Percentiles rank a stretch among this genome's conserved stretches.
Evolutionary conservation across 2,888 invertebrate species (phyloP).

Genomic region (Netelia virgata): DNA sequence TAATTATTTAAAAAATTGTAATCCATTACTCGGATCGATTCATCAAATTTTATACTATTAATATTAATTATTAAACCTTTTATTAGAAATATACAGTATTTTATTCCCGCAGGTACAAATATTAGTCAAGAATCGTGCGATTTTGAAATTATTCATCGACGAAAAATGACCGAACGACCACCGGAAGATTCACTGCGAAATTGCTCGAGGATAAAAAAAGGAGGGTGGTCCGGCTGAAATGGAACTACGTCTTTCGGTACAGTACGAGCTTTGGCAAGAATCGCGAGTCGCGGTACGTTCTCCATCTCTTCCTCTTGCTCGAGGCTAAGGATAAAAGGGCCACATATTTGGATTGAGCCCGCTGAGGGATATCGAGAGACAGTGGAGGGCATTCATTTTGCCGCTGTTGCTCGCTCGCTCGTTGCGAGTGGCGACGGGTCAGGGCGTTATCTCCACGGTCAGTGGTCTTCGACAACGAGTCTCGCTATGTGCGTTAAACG

Average conservation of each 20-base stretch:
- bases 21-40: too few species aligned
- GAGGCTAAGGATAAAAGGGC: slow-evolving; percentile 72
- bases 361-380: slow-evolving; percentile 72
- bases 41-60: too few species aligned
- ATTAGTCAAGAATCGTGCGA: neutral
- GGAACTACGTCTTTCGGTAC: neutral
- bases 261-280: slow-evolving; percentile 24
- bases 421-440: slow-evolving; percentile 80
- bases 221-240: neutral
- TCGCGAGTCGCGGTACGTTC: slow-evolving; percentile 65
- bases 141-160: neutral
- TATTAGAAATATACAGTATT: too few species aligned
- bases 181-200: slow-evolving; percentile 10
- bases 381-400: slow-evolving; percentile 83
- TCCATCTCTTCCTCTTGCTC: neutral
- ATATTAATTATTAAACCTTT: too few species aligned
- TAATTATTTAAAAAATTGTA: too few species aligned
- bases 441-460: slow-evolving; percentile 84
- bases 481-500: slow-evolving; percentile 76
- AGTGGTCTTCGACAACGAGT: slow-evolving; percentile 82
- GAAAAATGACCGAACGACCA: neutral
- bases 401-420: slow-evolving; percentile 28
- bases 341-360: slow-evolving; percentile 73
- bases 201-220: neutral
- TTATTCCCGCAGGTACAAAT: neutral